Base-by-base conservation (phyloP, 2,113 vertebrate genomes). In the Lagopus leucura region DNA sequence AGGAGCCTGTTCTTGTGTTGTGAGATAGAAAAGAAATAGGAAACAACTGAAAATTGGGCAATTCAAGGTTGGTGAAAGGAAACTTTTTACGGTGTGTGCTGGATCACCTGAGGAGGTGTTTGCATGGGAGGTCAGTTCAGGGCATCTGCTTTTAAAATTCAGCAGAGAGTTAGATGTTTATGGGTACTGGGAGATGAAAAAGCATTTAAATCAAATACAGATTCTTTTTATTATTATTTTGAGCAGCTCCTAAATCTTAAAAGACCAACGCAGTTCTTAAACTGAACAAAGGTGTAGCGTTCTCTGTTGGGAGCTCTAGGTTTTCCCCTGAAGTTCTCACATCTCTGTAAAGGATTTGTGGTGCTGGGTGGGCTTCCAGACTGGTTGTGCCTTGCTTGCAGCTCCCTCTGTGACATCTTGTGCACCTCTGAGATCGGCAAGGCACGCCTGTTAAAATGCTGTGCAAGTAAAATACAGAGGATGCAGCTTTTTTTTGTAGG, bases 1-100 rank as follows among this genome's bases (percentile, higher is more conserved):
- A 90, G 47, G 64, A 86, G 32, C 40, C 55, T 85, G 43, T 80
- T 92, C 45, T 60, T 93, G 34, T 75, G n/a, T 89, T 90, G 32
- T 50, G 60, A 70, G 72, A 71, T 32, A 74, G 76, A 84, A 91
- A 38, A 71, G 63, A 93, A 89, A 75, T 54, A 10, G 63, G 70
- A 88, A 89, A 34, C n/a, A 13, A 32, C 75, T 74, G 2, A 12
- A 72, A 73, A 86, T 27, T 1, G 9, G 47, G 27, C 70, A 50
- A 0, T 22, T 93, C 27, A 73, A 70, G 75, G 58, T 69, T 32
- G 47, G 40, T 55, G 54, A 80, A 80, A 43, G 1, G 4, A 92
- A 88, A 82, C 55, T 80, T 74, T 47, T 70, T 70, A 55, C 2
- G 9, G 19, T 72, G 18, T 1, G 2, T 36, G 50, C 38, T 45